Evolutionary conservation across 30 jellyfish, hydroid and myxozoan species (phyloP), one percentile per base, ranked within the genome.

Genomic region (Cassiopea xamachana): DNA sequence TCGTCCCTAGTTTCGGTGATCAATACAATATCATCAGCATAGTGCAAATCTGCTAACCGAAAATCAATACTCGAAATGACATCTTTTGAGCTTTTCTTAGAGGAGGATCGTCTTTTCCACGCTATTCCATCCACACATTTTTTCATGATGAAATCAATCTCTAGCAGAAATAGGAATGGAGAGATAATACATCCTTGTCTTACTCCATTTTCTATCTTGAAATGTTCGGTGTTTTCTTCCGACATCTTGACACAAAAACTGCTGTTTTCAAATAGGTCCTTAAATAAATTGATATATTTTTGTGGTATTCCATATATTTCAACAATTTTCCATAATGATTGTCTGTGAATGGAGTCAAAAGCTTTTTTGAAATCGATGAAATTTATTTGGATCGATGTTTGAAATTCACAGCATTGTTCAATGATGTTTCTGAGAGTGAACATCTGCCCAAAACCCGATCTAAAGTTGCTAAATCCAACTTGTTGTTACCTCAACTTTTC

Each of bases 1-100:
- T 10, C 46, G 48, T 8, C 10, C 12, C 6, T 9, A 7, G 43
- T 2, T 12, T 77, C 48, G 6, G 73, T 73, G 3, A 77, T 2
- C 86, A 77, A 47, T 2, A 46, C 72, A n/a, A 77, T 77, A 77
- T 77, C 86, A 43, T 77, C 64, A 55, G 73, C 73, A 43, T 44
- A 77, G 46, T 77, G 73, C 4, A 77, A 43, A 46, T 77, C 86
- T 46, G 47, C 39, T 27, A 27, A 27, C 39, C 39, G 39, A 27
- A 27, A 27, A 27, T 27, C 39, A 27, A 27, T 27, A 27, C 39
- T 27, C 39, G 39, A 27, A 27, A 27, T 27, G 39, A 27, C 39
- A 27, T 27, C 39, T 27, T 27, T 27, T 27, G 39, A 27, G 39
- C 39, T 27, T 27, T 27, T 27, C 39, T 27, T 43, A 44, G 48